Conservation (phyloP, 2,113 vertebrate genomes). For the Riparia riparia region DNA sequence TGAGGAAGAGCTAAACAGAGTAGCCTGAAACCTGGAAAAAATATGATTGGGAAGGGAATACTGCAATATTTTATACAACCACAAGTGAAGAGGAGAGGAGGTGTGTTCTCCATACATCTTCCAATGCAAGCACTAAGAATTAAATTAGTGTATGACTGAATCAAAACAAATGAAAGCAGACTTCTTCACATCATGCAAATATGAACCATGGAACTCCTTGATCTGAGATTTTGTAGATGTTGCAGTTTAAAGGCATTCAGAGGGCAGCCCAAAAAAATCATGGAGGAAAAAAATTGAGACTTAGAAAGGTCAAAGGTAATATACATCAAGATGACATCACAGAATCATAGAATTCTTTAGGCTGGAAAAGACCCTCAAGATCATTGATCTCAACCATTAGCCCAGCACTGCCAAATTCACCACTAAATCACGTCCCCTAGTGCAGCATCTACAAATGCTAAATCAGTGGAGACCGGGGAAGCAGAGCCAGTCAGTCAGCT, state of each 20-base stretch:
- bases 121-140: not conserved
- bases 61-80: not conserved
- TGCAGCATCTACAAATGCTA: not conserved
- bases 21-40: not conserved
- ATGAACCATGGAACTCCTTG: rapidly evolving
- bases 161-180: not conserved
- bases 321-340: not conserved
- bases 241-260: not conserved
- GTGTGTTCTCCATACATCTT: not conserved
- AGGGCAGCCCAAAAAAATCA: not conserved
- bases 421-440: not conserved
- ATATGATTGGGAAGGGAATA: not conserved
- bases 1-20: not conserved
- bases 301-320: not conserved
- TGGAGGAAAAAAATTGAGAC: not conserved
- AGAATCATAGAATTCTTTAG: not conserved
- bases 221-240: not conserved
- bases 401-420: not conserved
- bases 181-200: not conserved
- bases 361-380: not conserved
- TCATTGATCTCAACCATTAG: not conserved
- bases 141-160: not conserved
- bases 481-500: not conserved
- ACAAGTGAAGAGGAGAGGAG: not conserved
- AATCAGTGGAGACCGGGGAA: not conserved